Evolutionary conservation across 2,113 vertebrate species (phyloP).

Genomic region (Siphamia tubifer): DNA sequence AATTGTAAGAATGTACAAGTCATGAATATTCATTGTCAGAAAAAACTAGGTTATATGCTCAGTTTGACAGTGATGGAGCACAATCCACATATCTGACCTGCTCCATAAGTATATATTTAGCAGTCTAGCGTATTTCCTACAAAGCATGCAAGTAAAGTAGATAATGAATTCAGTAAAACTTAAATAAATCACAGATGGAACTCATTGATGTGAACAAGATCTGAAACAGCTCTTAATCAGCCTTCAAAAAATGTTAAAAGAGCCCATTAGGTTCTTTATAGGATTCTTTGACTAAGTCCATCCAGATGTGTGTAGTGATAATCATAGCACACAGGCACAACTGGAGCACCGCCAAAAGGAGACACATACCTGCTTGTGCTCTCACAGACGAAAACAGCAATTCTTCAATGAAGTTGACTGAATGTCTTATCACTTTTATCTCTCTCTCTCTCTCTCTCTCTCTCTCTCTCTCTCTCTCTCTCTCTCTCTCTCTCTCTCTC

Average conservation of each 20-base stretch:
- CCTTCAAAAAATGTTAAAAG: constrained; percentile 71
- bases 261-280: constrained; percentile 78
- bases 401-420: too few species aligned
- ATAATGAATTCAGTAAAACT: constrained; percentile 51
- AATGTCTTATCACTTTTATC: too few species aligned
- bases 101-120: constrained; percentile 20
- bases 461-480: too few species aligned
- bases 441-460: too few species aligned
- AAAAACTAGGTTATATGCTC: not conserved
- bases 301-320: constrained; percentile 79
- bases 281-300: constrained; percentile 74
- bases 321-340: constrained; percentile 59
- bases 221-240: constrained; percentile 74
- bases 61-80: not conserved
- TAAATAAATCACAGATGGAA: constrained; percentile 73
- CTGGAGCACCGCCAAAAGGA: constrained; percentile 36
- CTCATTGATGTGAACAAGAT: constrained; percentile 71
- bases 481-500: too few species aligned
- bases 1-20: not conserved
- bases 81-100: constrained; percentile 1
- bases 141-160: constrained; percentile 18
- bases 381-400: constrained; percentile 21
- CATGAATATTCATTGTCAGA: not conserved
- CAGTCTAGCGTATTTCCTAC: not conserved
- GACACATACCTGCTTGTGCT: constrained; percentile 37